These are phyloP conservation scores for Cantharis rustica DNA, from an alignment of 2,888 invertebrate genomes.

Conservation along the genomic window DNA sequence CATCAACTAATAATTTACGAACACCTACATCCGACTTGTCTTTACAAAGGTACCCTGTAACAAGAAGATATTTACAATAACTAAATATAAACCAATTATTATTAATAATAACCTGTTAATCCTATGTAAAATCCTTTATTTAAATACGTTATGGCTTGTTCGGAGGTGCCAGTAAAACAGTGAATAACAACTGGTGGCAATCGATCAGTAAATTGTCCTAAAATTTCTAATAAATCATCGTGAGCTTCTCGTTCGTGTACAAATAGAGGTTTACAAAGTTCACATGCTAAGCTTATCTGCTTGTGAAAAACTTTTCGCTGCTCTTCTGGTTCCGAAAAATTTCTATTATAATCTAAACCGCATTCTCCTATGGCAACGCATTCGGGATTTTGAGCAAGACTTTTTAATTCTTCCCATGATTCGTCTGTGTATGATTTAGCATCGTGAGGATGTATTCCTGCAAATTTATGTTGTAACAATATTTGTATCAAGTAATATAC, in stretches of 20 bases:
- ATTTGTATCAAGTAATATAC: background rate
- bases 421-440: constrained; percentile 82
- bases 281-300: constrained; percentile 85
- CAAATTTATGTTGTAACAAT: constrained; percentile 10
- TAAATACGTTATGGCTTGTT: constrained; percentile 82
- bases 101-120: constrained; percentile 65
- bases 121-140: constrained; percentile 87
- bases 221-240: constrained; percentile 79
- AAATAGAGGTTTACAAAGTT: constrained; percentile 83
- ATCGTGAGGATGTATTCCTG: constrained; percentile 91
- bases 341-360: constrained; percentile 91
- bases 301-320: constrained; percentile 87
- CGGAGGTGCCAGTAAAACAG: constrained; percentile 88
- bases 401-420: constrained; percentile 78
- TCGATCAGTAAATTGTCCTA: constrained; percentile 57
- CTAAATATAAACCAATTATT: background rate
- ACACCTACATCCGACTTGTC: constrained; percentile 93
- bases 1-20: constrained; percentile 78
- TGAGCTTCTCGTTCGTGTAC: constrained; percentile 93
- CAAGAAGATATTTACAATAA: background rate
- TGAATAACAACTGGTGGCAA: constrained; percentile 87
- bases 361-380: constrained; percentile 95
- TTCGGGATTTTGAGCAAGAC: constrained; percentile 79
- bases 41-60: constrained; percentile 80
- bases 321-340: constrained; percentile 88